Percentiles rank a stretch among this genome's conserved stretches.
Conservation (phyloP, 2,797 vertebrate genomes). For the Morus bassanus region DNA sequence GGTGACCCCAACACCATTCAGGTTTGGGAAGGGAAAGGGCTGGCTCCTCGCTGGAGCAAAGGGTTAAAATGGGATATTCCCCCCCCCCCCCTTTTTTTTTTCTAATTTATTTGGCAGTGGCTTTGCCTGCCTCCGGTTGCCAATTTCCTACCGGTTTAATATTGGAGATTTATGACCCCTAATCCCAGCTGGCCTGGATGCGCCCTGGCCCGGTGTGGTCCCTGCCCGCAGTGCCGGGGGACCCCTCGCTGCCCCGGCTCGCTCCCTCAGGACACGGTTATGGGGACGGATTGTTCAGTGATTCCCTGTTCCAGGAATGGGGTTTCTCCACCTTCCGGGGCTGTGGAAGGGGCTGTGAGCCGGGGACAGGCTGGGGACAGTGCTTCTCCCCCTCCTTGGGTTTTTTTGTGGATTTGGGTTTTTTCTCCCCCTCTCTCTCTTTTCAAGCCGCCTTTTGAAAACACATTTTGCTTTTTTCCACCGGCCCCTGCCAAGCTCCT, state of each 20-base stretch:
- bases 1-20: background rate
- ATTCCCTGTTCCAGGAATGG: fast-evolving
- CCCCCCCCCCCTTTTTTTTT: fast-evolving
- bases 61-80: background rate
- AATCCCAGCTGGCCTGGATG: background rate
- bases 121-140: background rate
- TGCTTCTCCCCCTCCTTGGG: background rate
- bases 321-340: background rate
- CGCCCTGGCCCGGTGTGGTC: background rate
- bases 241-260: fast-evolving
- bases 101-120: background rate
- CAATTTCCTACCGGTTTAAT: slow-evolving; percentile 40
- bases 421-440: background rate
- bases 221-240: background rate
- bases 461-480: slow-evolving; percentile 68
- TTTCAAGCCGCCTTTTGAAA: slow-evolving; percentile 37
- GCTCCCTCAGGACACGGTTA: background rate
- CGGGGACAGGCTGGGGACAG: fast-evolving
- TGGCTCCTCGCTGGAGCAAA: background rate
- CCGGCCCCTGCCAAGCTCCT: slow-evolving; percentile 66
- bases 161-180: slow-evolving; percentile 41
- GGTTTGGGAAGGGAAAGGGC: background rate
- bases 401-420: background rate
- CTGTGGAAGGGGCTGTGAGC: background rate
- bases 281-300: background rate